A percentile compares a stretch with the other conserved stretches of the same genome.
These are phyloP conservation scores for Globicephala melas DNA, from an alignment of 2,113 vertebrate species.

Conservation along the genomic window DNA sequence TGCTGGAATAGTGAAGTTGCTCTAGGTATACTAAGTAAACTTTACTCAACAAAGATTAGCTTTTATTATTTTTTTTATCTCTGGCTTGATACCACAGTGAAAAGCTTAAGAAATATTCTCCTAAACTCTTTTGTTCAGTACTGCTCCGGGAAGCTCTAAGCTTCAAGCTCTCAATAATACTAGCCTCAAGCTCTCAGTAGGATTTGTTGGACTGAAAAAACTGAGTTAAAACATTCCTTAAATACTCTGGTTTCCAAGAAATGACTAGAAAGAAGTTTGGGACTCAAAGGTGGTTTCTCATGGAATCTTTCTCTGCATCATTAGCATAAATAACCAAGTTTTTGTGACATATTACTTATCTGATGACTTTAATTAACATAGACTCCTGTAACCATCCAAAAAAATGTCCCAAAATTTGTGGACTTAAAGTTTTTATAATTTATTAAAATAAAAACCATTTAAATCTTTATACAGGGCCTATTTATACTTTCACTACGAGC, in stretches of 20 bases:
- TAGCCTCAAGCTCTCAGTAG: background rate
- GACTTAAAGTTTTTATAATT: background rate
- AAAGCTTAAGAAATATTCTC: background rate
- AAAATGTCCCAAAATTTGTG: background rate
- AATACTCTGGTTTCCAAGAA: background rate
- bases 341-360: background rate
- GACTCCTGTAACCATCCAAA: background rate
- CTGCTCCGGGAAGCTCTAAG: background rate
- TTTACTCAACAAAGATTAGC: background rate
- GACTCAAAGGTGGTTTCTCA: background rate
- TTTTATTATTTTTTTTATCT: background rate
- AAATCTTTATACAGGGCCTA: background rate
- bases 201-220: background rate
- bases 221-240: background rate
- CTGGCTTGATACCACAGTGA: background rate
- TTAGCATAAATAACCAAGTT: background rate
- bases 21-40: background rate
- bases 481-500: background rate
- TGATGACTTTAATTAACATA: background rate
- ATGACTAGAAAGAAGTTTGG: background rate
- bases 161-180: background rate
- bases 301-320: background rate
- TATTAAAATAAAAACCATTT: conserved; percentile 11
- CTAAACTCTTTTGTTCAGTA: background rate
- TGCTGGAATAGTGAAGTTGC: background rate